Evolutionary conservation across 2,113 vertebrate species (phyloP), one percentile per base, ranked within the genome.

Genomic region (Ranitomeya imitator): DNA sequence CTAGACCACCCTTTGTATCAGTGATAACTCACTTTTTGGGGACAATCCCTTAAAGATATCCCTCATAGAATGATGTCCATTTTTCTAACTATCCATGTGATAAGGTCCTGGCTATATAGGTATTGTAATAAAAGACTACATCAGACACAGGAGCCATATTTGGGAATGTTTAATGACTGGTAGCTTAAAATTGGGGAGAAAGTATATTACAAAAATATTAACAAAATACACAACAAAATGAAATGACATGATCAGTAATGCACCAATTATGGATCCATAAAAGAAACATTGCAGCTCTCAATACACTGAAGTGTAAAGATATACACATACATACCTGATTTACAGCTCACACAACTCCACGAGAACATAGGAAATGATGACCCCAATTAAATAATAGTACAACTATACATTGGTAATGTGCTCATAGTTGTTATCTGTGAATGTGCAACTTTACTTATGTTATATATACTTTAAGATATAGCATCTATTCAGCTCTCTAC

Each of bases 391-490:
- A 67, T 84, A 21, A 65, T 65, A 77, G 61, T 83, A 83, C 31
- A 77, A 18, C 60, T 71, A 88, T 78, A 67, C 69, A 88, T 85
- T 54, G 82, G 60, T 74, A 78, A 85, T 89, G 87, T 79, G 81
- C 69, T 83, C 80, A 77, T 26, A 79, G 14, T 19, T 7, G 37
- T 82, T 77, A 63, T 69, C 78, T 81, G 77, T 87, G 86, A 79
- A 80, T 87, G 77, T 80, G 77, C 9, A 57, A 71, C 78, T 85
- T n/a, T 87, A 79, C 18, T 15, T 15, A 45, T 12, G 63, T 77
- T 79, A 78, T 78, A 78, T 67, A 87, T 86, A 60, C 26, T 54
- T 83, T 65, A 59, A 87, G 85, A 86, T 79, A 86, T 16, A 80
- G 51, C 57, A 65, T 80, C 52, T 71, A 87, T 80, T 71, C 63